A percentile compares a stretch with the other conserved stretches of the same genome.
These are phyloP conservation scores for Mus spicilegus DNA, from an alignment of 2,113 vertebrate genomes.

Conservation along the genomic window DNA sequence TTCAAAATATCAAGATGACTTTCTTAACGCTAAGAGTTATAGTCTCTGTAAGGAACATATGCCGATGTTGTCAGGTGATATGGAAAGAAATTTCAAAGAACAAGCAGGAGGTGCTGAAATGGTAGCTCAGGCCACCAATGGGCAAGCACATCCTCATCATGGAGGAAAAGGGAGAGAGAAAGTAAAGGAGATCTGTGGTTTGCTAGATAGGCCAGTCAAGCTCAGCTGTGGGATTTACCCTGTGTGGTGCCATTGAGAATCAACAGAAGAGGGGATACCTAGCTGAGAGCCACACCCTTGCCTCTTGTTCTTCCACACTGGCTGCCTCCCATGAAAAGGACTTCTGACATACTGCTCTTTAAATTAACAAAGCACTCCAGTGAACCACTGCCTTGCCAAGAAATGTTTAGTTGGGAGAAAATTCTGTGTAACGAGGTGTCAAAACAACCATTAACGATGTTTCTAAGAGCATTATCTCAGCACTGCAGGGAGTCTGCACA, in stretches of 20 bases:
- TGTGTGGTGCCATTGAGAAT: background rate
- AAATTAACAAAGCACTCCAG: conserved; percentile 71
- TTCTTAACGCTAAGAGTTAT: background rate
- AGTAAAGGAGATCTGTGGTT: too few relatives aligned
- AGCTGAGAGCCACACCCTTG: background rate
- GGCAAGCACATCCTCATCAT: background rate
- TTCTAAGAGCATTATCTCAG: conserved; percentile 76
- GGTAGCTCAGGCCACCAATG: background rate
- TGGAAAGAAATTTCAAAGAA: background rate
- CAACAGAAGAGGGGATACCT: background rate
- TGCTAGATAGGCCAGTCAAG: background rate
- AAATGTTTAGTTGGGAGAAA: conserved; percentile 75
- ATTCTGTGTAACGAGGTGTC: conserved; percentile 78
- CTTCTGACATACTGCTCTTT: conserved; percentile 48
- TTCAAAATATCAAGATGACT: conserved; percentile 20
- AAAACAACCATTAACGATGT: conserved; percentile 78
- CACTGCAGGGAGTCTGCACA: conserved; percentile 45
- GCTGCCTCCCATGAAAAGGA: background rate
- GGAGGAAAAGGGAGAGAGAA: background rate
- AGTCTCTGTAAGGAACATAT: background rate
- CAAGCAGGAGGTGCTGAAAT: background rate
- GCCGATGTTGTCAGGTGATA: background rate
- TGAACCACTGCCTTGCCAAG: conserved; percentile 67
- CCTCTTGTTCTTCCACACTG: background rate
- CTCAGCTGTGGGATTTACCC: background rate